Conservation (phyloP, 2,797 vertebrate species). For the Spea hammondii region DNA sequence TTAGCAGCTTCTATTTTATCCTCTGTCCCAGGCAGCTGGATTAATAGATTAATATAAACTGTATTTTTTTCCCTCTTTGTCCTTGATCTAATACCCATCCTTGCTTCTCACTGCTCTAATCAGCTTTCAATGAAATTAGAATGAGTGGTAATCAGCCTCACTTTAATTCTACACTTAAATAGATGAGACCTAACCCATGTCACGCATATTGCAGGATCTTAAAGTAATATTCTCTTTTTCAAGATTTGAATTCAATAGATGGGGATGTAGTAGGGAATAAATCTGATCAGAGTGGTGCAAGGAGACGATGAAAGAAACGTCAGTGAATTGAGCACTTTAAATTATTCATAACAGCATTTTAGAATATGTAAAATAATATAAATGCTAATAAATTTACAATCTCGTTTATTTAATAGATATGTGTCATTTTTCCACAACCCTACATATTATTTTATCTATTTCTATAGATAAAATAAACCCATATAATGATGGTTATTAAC, state of each 20-base stretch:
- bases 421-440: too few relatives aligned
- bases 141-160: conserved; percentile 14
- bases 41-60: conserved; percentile 27
- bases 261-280: neutral
- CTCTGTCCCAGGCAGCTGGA: conserved; percentile 4
- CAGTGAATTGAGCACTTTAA: neutral
- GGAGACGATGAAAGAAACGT: neutral
- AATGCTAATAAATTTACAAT: too few relatives aligned
- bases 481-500: too few relatives aligned
- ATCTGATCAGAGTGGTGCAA: neutral
- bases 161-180: neutral
- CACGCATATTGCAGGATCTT: neutral
- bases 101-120: conserved; percentile 3
- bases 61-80: neutral
- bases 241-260: neutral
- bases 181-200: neutral
- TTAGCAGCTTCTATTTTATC: conserved; percentile 11
- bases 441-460: too few relatives aligned
- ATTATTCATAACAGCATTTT: neutral
- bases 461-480: too few relatives aligned
- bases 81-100: neutral
- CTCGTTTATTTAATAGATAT: too few relatives aligned
- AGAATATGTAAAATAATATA: too few relatives aligned
- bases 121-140: neutral
- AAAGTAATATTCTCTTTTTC: neutral